Percentiles rank a stretch among this genome's conserved stretches.
These are phyloP conservation scores for Formica aserva DNA, from an alignment of 2,888 invertebrate species.

Conservation along the genomic window DNA sequence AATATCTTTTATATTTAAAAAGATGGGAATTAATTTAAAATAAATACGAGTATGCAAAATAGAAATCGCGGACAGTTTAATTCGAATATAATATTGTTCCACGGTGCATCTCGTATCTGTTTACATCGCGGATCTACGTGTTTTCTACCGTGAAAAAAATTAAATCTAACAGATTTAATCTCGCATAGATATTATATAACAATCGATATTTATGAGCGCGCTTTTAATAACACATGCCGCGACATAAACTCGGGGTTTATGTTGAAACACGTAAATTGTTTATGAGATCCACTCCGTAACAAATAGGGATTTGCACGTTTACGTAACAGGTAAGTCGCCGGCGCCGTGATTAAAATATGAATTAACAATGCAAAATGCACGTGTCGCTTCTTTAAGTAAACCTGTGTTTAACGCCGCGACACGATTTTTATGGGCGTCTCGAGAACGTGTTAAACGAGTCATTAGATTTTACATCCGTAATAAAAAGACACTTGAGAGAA, in stretches of 20 bases:
- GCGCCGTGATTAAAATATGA: slow-evolving; percentile 1
- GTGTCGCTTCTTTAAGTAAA: slow-evolving; percentile 3
- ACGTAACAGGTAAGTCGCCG: neutral
- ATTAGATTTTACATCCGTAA: slow-evolving; percentile 28
- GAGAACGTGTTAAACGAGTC: neutral
- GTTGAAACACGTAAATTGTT: slow-evolving; percentile 36
- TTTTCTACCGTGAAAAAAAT: neutral
- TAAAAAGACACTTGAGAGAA: neutral
- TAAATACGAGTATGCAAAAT: slow-evolving; percentile 21
- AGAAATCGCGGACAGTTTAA: slow-evolving; percentile 33
- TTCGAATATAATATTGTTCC: slow-evolving; percentile 24
- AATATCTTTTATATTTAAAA: slow-evolving; percentile 15
- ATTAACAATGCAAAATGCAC: slow-evolving; percentile 14
- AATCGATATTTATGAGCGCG: slow-evolving; percentile 28
- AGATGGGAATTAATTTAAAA: slow-evolving; percentile 6
- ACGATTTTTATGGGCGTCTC: neutral
- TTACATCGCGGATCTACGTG: neutral
- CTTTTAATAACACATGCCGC: neutral
- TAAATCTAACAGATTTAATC: slow-evolving; percentile 4
- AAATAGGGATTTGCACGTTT: neutral
- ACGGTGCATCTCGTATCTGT: neutral
- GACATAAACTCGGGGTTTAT: neutral
- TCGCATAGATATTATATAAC: neutral
- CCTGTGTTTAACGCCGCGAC: neutral
- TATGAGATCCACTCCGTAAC: slow-evolving; percentile 4